Conservation (phyloP, 1,140 invertebrate genomes). For the Drosophila nannoptera region DNA sequence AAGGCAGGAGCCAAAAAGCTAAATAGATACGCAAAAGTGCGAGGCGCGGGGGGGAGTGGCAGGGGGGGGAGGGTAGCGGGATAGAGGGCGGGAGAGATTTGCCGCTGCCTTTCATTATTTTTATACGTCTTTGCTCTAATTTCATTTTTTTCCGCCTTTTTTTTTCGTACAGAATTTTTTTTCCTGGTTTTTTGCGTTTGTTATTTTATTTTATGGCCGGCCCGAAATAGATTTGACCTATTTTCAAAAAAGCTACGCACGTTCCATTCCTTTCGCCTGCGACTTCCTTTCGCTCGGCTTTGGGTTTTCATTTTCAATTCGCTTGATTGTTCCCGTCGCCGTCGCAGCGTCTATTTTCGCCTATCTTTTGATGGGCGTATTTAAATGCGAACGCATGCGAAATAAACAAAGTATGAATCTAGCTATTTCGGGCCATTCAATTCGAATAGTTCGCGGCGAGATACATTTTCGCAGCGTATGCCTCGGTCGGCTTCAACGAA, state of each 20-base stretch:
- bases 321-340: neutral
- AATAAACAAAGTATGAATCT: slow-evolving; percentile 45
- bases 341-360: slow-evolving; percentile 25
- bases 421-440: too few relatives aligned
- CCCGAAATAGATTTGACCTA: slow-evolving; percentile 69
- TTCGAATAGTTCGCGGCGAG: neutral
- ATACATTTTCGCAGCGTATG: slow-evolving; percentile 21
- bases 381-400: slow-evolving; percentile 47
- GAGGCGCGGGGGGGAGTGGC: neutral
- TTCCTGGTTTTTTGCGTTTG: slow-evolving; percentile 12
- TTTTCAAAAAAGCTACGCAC: slow-evolving; percentile 57
- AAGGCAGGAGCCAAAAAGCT: slow-evolving; percentile 29
- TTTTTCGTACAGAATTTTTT: too few relatives aligned
- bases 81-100: slow-evolving; percentile 48
- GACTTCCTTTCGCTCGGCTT: slow-evolving; percentile 22
- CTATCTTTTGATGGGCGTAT: slow-evolving; percentile 48
- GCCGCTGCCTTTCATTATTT: slow-evolving; percentile 57
- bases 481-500: slow-evolving; percentile 11
- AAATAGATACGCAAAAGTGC: slow-evolving; percentile 30
- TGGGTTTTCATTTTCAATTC: slow-evolving; percentile 3
- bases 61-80: slow-evolving; percentile 33
- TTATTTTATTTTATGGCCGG: slow-evolving; percentile 39
- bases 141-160: slow-evolving; percentile 7
- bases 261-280: slow-evolving; percentile 44
- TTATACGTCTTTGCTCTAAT: slow-evolving; percentile 46